Conservation (phyloP, 2,888 invertebrate species). For the Acanthosoma haemorrhoidale region DNA sequence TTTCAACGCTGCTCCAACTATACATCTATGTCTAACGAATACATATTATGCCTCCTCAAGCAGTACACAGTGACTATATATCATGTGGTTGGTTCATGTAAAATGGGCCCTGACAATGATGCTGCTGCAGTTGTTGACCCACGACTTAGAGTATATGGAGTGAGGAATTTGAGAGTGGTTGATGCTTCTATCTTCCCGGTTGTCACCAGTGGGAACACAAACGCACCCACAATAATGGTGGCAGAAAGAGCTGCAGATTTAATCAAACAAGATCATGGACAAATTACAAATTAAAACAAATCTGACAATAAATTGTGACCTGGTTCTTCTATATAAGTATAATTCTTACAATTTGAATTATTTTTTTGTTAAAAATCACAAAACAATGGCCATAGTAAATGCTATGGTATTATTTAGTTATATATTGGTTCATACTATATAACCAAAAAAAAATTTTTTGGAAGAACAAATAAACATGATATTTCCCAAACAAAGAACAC, state of each 20-base stretch:
- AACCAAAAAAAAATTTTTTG: no score
- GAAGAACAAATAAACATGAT: no score
- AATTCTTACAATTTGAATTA: no score
- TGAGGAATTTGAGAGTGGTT: conserved; percentile 57
- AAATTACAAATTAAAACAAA: no score
- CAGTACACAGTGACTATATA: conserved; percentile 58
- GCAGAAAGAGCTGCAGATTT: conserved; percentile 67
- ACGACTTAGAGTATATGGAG: conserved; percentile 52
- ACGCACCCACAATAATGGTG: conserved; percentile 64
- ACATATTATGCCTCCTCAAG: conserved; percentile 64
- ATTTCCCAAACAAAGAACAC: no score
- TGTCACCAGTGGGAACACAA: conserved; percentile 61
- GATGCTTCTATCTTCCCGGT: conserved; percentile 65
- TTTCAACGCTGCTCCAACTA: conserved; percentile 51
- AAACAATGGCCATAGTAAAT: no score
- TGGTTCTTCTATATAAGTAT: no score
- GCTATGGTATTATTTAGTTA: no score
- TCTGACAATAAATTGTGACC: no score
- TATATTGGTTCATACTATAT: no score
- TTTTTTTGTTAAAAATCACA: no score
- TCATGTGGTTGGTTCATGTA: conserved; percentile 63
- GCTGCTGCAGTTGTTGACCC: conserved; percentile 60
- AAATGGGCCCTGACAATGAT: conserved; percentile 63
- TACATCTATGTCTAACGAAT: conserved; percentile 50
- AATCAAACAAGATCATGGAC: conserved; percentile 51